phyloP scores from a whole-genome alignment of 2,888 invertebrate species.

The Drosophila greeni region DNA sequence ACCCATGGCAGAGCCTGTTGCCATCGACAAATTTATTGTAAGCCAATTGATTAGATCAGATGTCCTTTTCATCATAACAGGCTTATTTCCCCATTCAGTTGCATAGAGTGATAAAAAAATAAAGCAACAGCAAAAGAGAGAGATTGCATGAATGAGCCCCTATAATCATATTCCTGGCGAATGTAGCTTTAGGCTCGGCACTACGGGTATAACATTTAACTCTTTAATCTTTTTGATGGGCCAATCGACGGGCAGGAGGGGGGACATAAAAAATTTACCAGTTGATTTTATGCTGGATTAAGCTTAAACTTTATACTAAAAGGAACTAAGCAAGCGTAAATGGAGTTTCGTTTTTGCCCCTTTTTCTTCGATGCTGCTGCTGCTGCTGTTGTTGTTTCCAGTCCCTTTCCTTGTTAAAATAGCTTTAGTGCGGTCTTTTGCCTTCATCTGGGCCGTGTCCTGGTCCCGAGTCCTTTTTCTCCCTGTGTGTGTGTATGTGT shows the following conservation, averaged over 20 bases:
- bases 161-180: slow-evolving; percentile 62
- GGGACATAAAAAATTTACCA: slow-evolving; percentile 72
- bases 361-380: slow-evolving; percentile 23
- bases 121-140: neutral
- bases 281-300: slow-evolving; percentile 75
- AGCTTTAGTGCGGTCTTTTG: slow-evolving; percentile 60
- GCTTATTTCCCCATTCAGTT: slow-evolving; percentile 44
- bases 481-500: slow-evolving; percentile 7
- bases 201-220: slow-evolving; percentile 65
- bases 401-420: slow-evolving; percentile 73
- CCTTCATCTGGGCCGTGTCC: slow-evolving; percentile 46
- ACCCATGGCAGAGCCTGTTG: slow-evolving; percentile 3
- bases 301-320: slow-evolving; percentile 75
- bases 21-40: slow-evolving; percentile 43
- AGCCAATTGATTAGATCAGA: slow-evolving; percentile 55
- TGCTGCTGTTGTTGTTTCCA: slow-evolving; percentile 35
- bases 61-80: slow-evolving; percentile 55
- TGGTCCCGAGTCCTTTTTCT: slow-evolving; percentile 46
- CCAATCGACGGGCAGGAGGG: slow-evolving; percentile 36
- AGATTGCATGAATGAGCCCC: slow-evolving; percentile 29
- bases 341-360: slow-evolving; percentile 42
- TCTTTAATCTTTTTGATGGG: slow-evolving; percentile 63
- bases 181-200: slow-evolving; percentile 37
- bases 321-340: slow-evolving; percentile 76
- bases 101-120: slow-evolving; percentile 26